Evolutionary conservation across 2,888 invertebrate species (phyloP).

Genomic region (Luperina testacea): DNA sequence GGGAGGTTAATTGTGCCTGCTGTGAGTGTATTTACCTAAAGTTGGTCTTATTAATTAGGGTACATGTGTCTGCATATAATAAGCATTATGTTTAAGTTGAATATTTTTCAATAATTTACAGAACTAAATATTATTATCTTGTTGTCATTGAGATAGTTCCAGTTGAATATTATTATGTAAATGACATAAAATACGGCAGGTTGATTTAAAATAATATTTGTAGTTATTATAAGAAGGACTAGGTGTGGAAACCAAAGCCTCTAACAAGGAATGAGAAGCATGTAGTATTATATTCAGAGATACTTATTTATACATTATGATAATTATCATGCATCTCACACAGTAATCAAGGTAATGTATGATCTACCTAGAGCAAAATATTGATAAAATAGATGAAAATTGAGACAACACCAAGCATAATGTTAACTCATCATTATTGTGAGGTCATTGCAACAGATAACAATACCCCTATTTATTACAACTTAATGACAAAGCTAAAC

Average conservation of each 20-base stretch:
- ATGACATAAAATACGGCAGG: not conserved
- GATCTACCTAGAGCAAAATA: not conserved
- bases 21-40: not conserved
- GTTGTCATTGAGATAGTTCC: conserved; percentile 6
- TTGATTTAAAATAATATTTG: not conserved
- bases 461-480: conserved; percentile 23
- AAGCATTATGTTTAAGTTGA: not conserved
- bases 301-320: not conserved
- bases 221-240: too few relatives aligned
- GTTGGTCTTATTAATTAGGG: not conserved
- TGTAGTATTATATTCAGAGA: not conserved
- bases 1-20: too few relatives aligned
- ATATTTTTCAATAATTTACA: conserved; percentile 5
- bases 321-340: not conserved
- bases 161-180: not conserved
- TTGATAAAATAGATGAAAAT: not conserved
- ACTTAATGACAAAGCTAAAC: conserved; percentile 24
- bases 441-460: conserved; percentile 13
- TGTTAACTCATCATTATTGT: conserved; percentile 4
- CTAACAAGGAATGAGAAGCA: not conserved
- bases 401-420: not conserved
- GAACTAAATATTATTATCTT: not conserved
- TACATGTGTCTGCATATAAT: not conserved
- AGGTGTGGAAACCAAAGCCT: not conserved
- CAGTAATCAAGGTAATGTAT: not conserved